Conservation (phyloP, 2,888 invertebrate species). For the Eristalis intricaria region DNA sequence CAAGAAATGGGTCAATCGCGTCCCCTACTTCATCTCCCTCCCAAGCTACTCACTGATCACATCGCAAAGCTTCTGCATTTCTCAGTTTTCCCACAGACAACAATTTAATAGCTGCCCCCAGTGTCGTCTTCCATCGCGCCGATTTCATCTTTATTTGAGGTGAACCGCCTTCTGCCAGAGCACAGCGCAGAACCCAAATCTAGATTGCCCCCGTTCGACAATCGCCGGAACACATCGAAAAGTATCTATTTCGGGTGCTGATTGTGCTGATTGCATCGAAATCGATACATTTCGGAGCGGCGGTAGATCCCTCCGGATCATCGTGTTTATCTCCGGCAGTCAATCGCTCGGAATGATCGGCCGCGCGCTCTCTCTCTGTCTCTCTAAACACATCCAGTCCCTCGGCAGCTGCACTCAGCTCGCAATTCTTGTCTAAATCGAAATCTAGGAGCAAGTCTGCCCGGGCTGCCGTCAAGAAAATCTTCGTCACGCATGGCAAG, state of each 20-base stretch:
- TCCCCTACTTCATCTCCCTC: too few relatives aligned
- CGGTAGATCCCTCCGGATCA: background rate
- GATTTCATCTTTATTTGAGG: background rate
- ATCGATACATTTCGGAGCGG: constrained; percentile 51
- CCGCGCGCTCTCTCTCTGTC: constrained; percentile 1
- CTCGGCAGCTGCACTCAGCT: background rate
- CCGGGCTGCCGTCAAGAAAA: background rate
- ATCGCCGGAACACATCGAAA: constrained; percentile 5
- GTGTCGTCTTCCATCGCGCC: background rate
- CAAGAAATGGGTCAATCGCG: too few relatives aligned
- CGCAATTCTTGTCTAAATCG: background rate
- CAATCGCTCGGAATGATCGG: constrained; percentile 66
- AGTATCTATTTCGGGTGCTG: constrained; percentile 49
- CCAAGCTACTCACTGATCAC: too few relatives aligned
- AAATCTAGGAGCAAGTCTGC: background rate
- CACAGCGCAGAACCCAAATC: background rate
- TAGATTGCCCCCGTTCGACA: background rate
- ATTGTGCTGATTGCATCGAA: constrained; percentile 23
- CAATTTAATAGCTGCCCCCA: background rate
- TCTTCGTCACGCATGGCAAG: constrained; percentile 39
- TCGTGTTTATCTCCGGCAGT: constrained; percentile 1
- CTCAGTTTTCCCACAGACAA: background rate
- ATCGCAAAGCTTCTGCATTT: too few relatives aligned
- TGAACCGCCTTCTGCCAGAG: background rate
- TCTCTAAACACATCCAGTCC: background rate